Evolutionary conservation across 1,140 invertebrate genomes (phyloP), one percentile per base, ranked within the genome.

Genomic region (Cryptotermes secundus): DNA sequence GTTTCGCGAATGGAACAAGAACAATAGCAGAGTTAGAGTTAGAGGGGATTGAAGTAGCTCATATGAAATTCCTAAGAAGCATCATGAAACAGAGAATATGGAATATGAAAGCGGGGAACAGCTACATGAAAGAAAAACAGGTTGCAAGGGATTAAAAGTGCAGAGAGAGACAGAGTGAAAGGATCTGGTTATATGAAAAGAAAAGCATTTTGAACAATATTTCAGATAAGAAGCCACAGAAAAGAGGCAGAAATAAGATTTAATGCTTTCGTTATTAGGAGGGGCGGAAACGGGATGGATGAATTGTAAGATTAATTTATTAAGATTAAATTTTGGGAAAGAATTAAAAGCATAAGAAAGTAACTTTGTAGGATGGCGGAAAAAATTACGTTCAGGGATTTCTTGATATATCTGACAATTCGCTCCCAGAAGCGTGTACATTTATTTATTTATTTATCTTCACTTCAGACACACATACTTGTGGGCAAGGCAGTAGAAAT

Each of bases 41-140:
- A 31, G 59, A 72, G 3, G 12, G 59, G 59, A 49, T 49, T 14
- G 45, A 72, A 72, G 26, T n/a, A 31, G 59, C 59, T 72, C 26
- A 72, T 72, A 72, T 72, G 59, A 72, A 72, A 72, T 72, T 72
- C 59, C n/a, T 72, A 72, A 72, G 59, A 72, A 72, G 59, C 31
- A 31, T 26, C 59, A 31, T n/a, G 59, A 14, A 0, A 72, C 7
- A 72, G 26, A 31, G n/a, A 72, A 72, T 72, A 72, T 72, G 59
- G 59, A 72, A 72, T 72, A 16, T 14, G n/a, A 72, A 72, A 72
- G 59, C 14, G 59, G 59, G 59, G 59, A 31, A n/a, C 19, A 14
- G 26, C 26, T 72, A 10, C n/a, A 72, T 19, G 45, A 31, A 31
- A 26, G 19, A n/a, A 72, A 31, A 72, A 72, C 26, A 10, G 16